phyloP scores from a whole-genome alignment of 2,888 invertebrate species.

The Hyppa rectilinea region DNA sequence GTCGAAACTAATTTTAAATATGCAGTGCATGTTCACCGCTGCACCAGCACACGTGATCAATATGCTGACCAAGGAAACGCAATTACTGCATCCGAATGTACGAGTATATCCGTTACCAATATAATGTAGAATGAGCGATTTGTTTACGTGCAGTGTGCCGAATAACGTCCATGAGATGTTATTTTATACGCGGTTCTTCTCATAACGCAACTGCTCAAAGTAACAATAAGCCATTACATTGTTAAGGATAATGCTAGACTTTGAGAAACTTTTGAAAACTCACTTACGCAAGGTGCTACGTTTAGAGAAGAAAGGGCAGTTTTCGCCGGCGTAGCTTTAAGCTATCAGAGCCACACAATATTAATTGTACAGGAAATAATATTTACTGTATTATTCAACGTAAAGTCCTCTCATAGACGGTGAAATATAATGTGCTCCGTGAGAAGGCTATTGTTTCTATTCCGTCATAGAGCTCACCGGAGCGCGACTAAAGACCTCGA shows the following conservation, averaged over 20 bases:
- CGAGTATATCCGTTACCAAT: conserved; percentile 62
- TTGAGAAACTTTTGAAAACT: conserved; percentile 34
- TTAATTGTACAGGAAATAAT: conserved; percentile 64
- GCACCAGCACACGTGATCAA: conserved; percentile 40
- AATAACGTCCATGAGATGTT: conserved; percentile 63
- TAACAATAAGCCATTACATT: conserved; percentile 49
- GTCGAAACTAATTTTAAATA: conserved; percentile 15
- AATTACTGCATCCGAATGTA: conserved; percentile 61
- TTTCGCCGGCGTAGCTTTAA: conserved; percentile 40
- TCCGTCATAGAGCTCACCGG: conserved; percentile 79
- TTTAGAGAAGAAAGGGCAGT: conserved; percentile 23
- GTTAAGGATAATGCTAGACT: conserved; percentile 45
- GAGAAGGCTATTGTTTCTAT: conserved; percentile 83
- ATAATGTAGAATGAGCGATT: conserved; percentile 58
- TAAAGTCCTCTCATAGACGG: conserved; percentile 64
- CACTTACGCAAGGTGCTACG: conserved; percentile 36
- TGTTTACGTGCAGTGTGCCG: conserved; percentile 60
- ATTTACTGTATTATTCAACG: conserved; percentile 61
- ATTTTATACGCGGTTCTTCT: conserved; percentile 52
- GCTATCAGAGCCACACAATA: conserved; percentile 40
- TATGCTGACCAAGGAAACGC: conserved; percentile 62
- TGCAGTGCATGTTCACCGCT: conserved; percentile 35
- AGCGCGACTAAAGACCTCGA: conserved; percentile 80
- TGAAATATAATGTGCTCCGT: conserved; percentile 78
- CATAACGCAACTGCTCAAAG: conserved; percentile 44